Percentiles rank a stretch among this genome's conserved stretches.
phyloP scores from a whole-genome alignment of 1,140 invertebrate species.

The Drosophila pectinifera region DNA sequence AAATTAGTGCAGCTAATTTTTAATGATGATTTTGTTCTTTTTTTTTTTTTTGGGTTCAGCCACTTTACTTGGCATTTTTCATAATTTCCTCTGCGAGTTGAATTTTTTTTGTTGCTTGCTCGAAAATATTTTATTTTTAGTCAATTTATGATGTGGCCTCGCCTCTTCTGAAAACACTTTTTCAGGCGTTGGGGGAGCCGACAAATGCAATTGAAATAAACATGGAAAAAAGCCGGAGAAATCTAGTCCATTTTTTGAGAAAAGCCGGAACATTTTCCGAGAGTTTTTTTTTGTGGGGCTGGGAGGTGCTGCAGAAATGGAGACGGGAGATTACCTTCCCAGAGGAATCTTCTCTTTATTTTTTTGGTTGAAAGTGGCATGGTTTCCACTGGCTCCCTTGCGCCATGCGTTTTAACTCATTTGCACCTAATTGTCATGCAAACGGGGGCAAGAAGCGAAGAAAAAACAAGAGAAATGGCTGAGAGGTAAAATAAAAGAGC shows the following conservation, averaged over 20 bases:
- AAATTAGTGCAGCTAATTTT: slow-evolving; percentile 82
- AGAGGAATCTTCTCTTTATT: slow-evolving; percentile 10
- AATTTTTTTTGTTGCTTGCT: background rate
- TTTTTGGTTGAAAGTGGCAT: slow-evolving; percentile 20
- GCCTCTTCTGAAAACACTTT: slow-evolving; percentile 8
- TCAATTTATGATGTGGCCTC: slow-evolving; percentile 58
- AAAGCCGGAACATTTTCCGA: slow-evolving; percentile 3
- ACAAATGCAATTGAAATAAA: slow-evolving; percentile 80
- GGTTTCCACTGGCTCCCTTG: slow-evolving; percentile 14
- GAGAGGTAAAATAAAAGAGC: background rate
- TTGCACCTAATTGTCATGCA: slow-evolving; percentile 82
- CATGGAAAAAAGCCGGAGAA: slow-evolving; percentile 41
- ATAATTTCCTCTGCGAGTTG: slow-evolving; percentile 65
- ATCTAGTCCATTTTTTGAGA: slow-evolving; percentile 17
- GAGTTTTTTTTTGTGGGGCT: slow-evolving; percentile 1
- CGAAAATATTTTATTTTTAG: slow-evolving; percentile 61
- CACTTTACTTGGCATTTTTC: slow-evolving; percentile 76
- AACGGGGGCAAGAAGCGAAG: slow-evolving; percentile 1
- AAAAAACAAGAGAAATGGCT: background rate
- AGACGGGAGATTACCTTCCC: slow-evolving; percentile 19
- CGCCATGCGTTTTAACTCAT: slow-evolving; percentile 72
- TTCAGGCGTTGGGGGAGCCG: slow-evolving; percentile 36
- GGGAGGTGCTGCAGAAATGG: background rate
- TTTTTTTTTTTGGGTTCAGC: slow-evolving; percentile 50
- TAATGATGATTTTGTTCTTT: slow-evolving; percentile 74